Evolutionary conservation across 2,888 invertebrate species (phyloP), one percentile per base, ranked within the genome.

Genomic region (Drepana falcataria): DNA sequence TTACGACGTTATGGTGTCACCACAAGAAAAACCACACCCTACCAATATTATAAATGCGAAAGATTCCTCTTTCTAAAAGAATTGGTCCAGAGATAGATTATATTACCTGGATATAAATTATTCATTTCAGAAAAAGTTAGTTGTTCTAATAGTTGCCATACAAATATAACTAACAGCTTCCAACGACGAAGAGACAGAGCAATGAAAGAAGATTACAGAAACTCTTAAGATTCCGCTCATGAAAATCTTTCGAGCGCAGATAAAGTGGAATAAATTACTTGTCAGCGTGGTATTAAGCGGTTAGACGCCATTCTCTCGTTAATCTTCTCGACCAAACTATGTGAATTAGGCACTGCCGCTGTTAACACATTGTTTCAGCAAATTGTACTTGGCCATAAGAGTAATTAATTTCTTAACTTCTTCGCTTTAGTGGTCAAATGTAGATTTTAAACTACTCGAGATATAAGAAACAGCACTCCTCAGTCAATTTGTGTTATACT

Each of bases 361-460:
- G 51, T 40, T 60, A 58, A 59, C 61, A 66, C 61, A 69, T 66
- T 60, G 68, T 70, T 70, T 57, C 49, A 55, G 56, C 55, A 59
- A 64, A 67, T 64, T 64, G 61, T 67, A 60, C 41, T 41, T 48
- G 56, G 60, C 53, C 58, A 61, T 61, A 59, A 59, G 65, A 66
- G 61, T 58, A 62, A 73, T 71, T 68, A 68, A 73, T 68, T 65
- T 60, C 53, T 49, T 64, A 67, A 66, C 64, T 73, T 70, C 35
- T 3, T 59, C 62, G 61, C 63, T 66, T 61, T 57, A 60, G 65
- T 49, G 53, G 55, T 51, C 40, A 51, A 49, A 4, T 49, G 51
- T 49, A 33, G 40, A 49, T 37, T 44, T 44, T 44, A 44, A 4
- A 44, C 9, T 9, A 9, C 9, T 9, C 9, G 44, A 9, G 9